Percentiles rank a stretch among this genome's conserved stretches.
Conservation (phyloP, 2,888 invertebrate species). For the Pseudococcus jackbeardsleyi region DNA sequence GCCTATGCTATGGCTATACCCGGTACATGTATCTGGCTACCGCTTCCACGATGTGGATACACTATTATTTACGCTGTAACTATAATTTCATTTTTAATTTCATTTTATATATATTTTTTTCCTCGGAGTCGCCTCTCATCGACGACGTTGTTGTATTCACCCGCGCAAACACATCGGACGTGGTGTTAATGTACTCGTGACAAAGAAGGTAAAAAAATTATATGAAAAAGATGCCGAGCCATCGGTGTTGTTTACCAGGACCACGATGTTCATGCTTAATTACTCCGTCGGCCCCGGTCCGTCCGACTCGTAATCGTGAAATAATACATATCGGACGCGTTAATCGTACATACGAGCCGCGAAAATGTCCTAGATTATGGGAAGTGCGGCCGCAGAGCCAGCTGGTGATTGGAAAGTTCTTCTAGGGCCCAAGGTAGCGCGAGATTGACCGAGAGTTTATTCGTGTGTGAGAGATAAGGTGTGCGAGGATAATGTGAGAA, state of each 20-base stretch:
- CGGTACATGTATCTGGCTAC: background rate
- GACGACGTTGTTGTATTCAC: conserved; percentile 10
- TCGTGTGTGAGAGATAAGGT: conserved; percentile 10
- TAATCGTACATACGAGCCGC: conserved; percentile 32
- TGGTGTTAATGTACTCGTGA: conserved; percentile 61
- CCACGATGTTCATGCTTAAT: conserved; percentile 49
- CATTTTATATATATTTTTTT: conserved; percentile 58
- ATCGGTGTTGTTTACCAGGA: conserved; percentile 41
- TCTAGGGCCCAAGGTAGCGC: background rate
- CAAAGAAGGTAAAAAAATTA: conserved; percentile 54
- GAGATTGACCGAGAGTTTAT: background rate
- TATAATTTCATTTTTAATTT: conserved; percentile 64
- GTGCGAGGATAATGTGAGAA: background rate
- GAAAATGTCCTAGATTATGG: conserved; percentile 26
- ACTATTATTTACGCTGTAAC: conserved; percentile 64
- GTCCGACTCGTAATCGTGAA: background rate
- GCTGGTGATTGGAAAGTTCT: background rate
- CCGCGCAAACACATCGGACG: conserved; percentile 49
- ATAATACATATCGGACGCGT: conserved; percentile 22
- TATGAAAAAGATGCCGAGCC: conserved; percentile 54
- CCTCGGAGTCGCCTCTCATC: background rate
- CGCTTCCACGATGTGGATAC: conserved; percentile 58
- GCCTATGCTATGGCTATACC: background rate
- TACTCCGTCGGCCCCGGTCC: background rate
- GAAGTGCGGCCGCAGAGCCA: background rate